Evolutionary conservation across 2,888 invertebrate genomes (phyloP), one percentile per base, ranked within the genome.

Genomic region (Drosophila nigritarsus): DNA sequence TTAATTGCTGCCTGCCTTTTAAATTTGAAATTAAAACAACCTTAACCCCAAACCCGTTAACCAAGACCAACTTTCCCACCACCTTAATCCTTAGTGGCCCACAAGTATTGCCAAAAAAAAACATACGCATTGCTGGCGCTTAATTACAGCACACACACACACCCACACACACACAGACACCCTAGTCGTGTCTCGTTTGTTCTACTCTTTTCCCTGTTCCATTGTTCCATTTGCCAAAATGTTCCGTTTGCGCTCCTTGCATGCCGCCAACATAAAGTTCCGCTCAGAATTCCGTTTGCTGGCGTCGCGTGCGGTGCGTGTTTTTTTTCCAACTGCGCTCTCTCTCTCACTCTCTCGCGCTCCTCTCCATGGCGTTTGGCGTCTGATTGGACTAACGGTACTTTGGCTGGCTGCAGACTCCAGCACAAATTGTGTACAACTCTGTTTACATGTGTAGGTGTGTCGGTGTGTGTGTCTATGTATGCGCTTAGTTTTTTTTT

Each of bases 261-360:
- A 34, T 48, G 62, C 58, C 63, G 40, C 60, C 55, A 53, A 55
- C 64, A 51, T 58, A 65, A 62, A 60, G 60, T 79, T 75, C 80
- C 83, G 83, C 83, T 87, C 89, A 91, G 91, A 91, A 78, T 91
- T 81, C 81, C 70, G 81, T 83, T 87, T 75, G 85, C 88, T 80
- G 82, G 87, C 90, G 78, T 83, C 86, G 87, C 84, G 91, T 87
- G 83, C 91, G 89, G 91, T 87, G 78, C 80, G 76, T 54, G 9
- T 50, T 74, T 78, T 65, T 51, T 71, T 51, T 38, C 48, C 20
- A n/a, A 20, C 53, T 18, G 36, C 18, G 18, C 15, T 36, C 36
- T n/a, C 18, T 38, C 36, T 15, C 6, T 4, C 6, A 6, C 18
- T 15, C 50, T 18, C n/a, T 15, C 24, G 32, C 15, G 15, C 7